Base-by-base conservation (phyloP, 2,797 vertebrate genomes). In the Clarias fuscus region DNA sequence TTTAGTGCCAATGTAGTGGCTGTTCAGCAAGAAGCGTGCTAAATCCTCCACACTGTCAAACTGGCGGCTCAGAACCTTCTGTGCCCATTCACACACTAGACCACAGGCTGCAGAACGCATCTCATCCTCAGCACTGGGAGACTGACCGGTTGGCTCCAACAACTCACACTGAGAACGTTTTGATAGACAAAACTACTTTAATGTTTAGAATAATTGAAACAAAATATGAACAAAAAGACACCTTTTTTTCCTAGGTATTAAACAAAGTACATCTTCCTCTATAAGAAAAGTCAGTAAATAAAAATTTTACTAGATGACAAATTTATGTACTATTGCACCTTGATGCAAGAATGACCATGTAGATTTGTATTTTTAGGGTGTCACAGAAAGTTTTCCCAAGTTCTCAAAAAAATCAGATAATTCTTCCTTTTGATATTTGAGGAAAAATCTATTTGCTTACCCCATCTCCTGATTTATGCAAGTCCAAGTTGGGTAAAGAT, bases 71-170 rank as follows among this genome's bases (percentile, higher is more conserved):
- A 99, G 94, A 90, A 99, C 98, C 93, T 99, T 99, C 93, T 99
- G 98, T 84, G 98, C 98, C 98, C 98, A 99, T 91, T 99, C 98
- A 84, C 98, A 99, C 83, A 99, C 98, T 75, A 99, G 95, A 65
- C 97, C 96, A 82, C 98, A 99, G 88, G 98, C 98, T 0, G 98
- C 98, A 30, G 97, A 97, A 65, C 98, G 95, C 87, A 99, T 98
- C 92, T 99, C 98, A 79, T 99, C 98, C 89, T 99, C 98, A 1
- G 96, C 97, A 77, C 94, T 98, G 37, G 98, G 97, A 80, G 98
- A 96, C 93, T 98, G 97, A 84, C 97, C 97, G 0, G 96, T 92
- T 0, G 97, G 88, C 94, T 99, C 98, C 92, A 97, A 93, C 90
- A 97, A 95, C 91, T 99, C 98, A 95, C 98, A 95, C 98, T 99